Evolutionary conservation across 2,797 vertebrate species (phyloP).

Genomic region (Zalophus californianus): DNA sequence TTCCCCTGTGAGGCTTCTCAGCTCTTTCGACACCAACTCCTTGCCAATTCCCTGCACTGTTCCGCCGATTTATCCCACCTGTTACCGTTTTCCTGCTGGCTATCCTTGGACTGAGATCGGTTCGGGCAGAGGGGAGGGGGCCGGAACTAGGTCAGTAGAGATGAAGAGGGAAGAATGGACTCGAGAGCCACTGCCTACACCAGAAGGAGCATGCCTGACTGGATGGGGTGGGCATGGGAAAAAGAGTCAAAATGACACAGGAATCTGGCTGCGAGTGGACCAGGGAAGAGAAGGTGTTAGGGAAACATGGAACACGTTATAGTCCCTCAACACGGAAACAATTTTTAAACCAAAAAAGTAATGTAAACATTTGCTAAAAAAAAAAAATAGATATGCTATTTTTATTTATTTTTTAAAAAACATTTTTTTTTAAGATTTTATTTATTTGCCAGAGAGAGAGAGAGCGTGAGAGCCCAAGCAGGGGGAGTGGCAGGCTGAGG

Average conservation of each 20-base stretch:
- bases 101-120: not conserved
- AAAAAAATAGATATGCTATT: not conserved
- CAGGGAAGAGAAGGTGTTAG: not conserved
- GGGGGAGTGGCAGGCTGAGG: too few species aligned
- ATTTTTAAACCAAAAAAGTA: slow-evolving; percentile 11
- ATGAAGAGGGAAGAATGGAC: not conserved
- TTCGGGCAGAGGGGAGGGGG: not conserved
- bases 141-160: not conserved
- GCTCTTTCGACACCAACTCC: not conserved
- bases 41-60: not conserved
- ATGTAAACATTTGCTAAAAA: not conserved
- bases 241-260: not conserved
- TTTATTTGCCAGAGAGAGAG: too few species aligned
- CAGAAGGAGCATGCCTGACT: not conserved
- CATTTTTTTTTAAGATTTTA: too few species aligned
- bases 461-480: too few species aligned
- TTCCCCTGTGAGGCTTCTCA: not conserved
- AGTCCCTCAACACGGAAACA: not conserved
- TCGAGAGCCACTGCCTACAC: not conserved
- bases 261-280: not conserved
- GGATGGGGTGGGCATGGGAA: not conserved
- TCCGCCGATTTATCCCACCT: not conserved
- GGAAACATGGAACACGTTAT: not conserved
- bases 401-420: too few species aligned
- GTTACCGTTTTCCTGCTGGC: not conserved